Conservation (phyloP, 2,888 invertebrate species). For the Sphecodes monilicornis region DNA sequence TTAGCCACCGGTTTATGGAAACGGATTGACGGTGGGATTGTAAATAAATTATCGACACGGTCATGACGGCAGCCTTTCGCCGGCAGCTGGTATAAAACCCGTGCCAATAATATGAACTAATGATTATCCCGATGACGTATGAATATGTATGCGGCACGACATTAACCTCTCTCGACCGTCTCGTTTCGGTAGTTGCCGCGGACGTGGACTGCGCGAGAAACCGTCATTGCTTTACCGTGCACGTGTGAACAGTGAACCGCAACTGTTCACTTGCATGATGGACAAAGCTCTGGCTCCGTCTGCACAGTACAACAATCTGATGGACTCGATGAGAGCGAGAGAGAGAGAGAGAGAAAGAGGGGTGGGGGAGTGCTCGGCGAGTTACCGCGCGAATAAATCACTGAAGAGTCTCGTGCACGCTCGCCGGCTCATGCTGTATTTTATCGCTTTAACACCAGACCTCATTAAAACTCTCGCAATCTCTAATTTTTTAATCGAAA, state of each 20-base stretch:
- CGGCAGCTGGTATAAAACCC: constrained; percentile 48
- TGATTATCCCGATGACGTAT: constrained; percentile 62
- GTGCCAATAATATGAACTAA: constrained; percentile 52
- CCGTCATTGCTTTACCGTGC: constrained; percentile 32
- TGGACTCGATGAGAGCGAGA: constrained; percentile 32
- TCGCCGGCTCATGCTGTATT: neutral
- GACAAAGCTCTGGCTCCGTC: constrained; percentile 37
- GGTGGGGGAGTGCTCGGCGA: constrained; percentile 18
- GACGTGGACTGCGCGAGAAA: constrained; percentile 10
- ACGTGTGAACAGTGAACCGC: constrained; percentile 37
- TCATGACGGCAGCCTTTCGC: neutral
- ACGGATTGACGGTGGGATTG: neutral
- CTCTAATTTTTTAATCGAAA: constrained; percentile 7
- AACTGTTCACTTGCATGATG: constrained; percentile 52
- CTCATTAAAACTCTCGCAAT: neutral
- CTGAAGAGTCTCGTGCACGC: neutral
- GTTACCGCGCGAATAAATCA: constrained; percentile 17
- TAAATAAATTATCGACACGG: constrained; percentile 11
- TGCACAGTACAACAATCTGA: constrained; percentile 31
- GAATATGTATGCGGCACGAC: constrained; percentile 60
- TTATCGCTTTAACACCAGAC: neutral
- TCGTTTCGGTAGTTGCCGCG: constrained; percentile 33
- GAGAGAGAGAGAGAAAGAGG: neutral
- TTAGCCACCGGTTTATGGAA: neutral
- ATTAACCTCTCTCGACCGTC: constrained; percentile 36